Base-by-base conservation (phyloP, 92 coral and sea anemone genomes). In the Zoanthus gigantus region DNA sequence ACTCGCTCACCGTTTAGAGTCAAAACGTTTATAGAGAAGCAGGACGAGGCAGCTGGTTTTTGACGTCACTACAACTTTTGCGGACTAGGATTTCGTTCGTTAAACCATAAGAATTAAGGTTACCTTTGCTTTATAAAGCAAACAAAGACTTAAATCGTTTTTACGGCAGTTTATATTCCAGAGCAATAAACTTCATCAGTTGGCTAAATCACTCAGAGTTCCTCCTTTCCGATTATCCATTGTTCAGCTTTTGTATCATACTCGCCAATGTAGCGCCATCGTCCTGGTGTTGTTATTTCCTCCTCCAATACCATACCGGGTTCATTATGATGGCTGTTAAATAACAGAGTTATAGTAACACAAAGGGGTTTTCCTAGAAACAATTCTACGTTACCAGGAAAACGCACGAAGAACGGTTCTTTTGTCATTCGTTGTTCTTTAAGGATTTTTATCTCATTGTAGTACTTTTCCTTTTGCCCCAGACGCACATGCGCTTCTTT, bases 301-400 rank as follows among this genome's bases (percentile, higher is more conserved):
- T 81, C 90, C 16, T 83, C 86, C 77, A 94, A 73, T 5, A 90
- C 87, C 84, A 90, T 7, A 23, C 84, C 89, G 31, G 94, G 93
- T 71, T 94, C 96, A 11, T 88, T 90, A 71, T 89, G 90, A 61
- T 94, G 96, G 77, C 96, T 94, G 53, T 94, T 91, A 45, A 91
- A 94, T 10, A 83, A 89, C 6, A 94, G 84, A 78, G 83, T 81
- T 48, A 89, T 34, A 6, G 92, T 90, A 12, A 71, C 83, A 42
- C 69, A 57, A 57, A 94, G 44, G 14, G 95, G 89, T 30, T 72
- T 87, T 15, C 71, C 84, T 6, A 73, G 78, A 29, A 92, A 86
- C 66, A 87, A 78, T 14, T 56, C 71, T n/a, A 69, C 63, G 6
- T 45, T 44, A 37, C 80, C 32, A 7, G 90, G 94, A 32, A 94